Evolutionary conservation across 2,888 invertebrate species (phyloP).

Genomic region (Rhingia rostrata): DNA sequence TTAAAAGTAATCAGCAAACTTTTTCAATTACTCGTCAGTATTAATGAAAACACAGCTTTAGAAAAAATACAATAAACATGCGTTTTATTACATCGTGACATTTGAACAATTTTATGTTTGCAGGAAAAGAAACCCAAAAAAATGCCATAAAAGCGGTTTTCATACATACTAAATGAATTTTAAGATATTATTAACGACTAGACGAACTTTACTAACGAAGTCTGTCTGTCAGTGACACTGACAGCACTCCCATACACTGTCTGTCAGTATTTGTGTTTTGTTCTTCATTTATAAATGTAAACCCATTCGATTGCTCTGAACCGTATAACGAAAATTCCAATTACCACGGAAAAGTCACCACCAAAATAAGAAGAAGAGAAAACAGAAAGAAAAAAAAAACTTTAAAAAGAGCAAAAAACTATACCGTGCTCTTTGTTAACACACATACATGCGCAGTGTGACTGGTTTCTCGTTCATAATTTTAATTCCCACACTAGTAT

Average conservation of each 20-base stretch:
- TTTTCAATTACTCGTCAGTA: too few relatives aligned
- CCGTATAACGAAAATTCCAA: conserved; percentile 24
- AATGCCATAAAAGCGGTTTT: conserved; percentile 13
- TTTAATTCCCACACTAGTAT: conserved; percentile 15
- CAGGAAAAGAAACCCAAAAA: background rate
- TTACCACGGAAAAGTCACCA: conserved; percentile 35
- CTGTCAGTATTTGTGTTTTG: conserved; percentile 11
- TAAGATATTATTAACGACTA: background rate
- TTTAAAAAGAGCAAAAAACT: conserved; percentile 2
- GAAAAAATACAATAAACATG: background rate
- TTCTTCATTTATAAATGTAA: conserved; percentile 1
- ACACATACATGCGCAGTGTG: conserved; percentile 66
- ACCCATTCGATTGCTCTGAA: background rate
- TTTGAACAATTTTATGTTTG: too few relatives aligned
- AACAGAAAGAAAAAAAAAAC: conserved; percentile 33
- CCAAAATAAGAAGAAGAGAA: conserved; percentile 33
- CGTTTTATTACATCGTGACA: too few relatives aligned
- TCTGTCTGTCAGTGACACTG: conserved; percentile 32
- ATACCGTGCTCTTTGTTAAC: conserved; percentile 48
- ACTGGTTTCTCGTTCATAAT: conserved; percentile 17
- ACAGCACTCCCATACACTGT: background rate
- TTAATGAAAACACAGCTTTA: background rate
- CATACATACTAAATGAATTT: background rate
- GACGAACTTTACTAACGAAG: conserved; percentile 17
- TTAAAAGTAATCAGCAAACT: too few relatives aligned